Base-by-base conservation (phyloP, 2,797 vertebrate genomes). In the Helicolenus hilgendorfi region DNA sequence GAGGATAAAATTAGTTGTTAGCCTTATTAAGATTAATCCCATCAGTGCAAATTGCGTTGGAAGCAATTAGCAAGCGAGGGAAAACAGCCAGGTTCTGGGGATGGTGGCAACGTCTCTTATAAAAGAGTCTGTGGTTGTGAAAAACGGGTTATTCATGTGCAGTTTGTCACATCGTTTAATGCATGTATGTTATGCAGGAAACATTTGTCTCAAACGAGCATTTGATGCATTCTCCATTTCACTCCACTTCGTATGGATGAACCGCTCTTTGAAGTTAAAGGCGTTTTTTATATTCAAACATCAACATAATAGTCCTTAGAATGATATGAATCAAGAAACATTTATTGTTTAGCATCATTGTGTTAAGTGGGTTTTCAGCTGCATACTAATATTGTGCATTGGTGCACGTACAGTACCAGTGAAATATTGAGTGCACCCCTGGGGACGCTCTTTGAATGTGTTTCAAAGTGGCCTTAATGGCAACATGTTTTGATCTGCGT, bases 401-500 rank as follows among this genome's bases (percentile, higher is more conserved):
- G 11, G n/a, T 15, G 38, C 13, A 65, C 3, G 22, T 10, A 49
- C 45, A 49, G 18, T 20, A 22, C 14, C 15, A 13, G 27, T 29
- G 33, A 24, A 36, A 31, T 81, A 75, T 73, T 41, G 55, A 4
- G 0, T 33, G n/a, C 27, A 22, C 33, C 69, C 63, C 56, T 2
- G 4, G 71, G 24, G 75, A 69, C 72, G 41, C 45, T 18, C 15
- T 78, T 80, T 84, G 24, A 33, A 62, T 77, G 74, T 72, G 33
- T 73, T 80, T 79, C 41, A 81, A 77, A 89, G 70, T 73, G 58
- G 49, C 36, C 56, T 84, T 67, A 63, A 65, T 74, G 63, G 77
- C 36, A 82, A 20, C 33, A 64, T 79, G 45, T 85, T 91, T 86
- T 87, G 26, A 84, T 89, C 83, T 81, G 64, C 69, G 70, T 77